Conservation (phyloP, 1,140 invertebrate species). For the Hestina assimilis region DNA sequence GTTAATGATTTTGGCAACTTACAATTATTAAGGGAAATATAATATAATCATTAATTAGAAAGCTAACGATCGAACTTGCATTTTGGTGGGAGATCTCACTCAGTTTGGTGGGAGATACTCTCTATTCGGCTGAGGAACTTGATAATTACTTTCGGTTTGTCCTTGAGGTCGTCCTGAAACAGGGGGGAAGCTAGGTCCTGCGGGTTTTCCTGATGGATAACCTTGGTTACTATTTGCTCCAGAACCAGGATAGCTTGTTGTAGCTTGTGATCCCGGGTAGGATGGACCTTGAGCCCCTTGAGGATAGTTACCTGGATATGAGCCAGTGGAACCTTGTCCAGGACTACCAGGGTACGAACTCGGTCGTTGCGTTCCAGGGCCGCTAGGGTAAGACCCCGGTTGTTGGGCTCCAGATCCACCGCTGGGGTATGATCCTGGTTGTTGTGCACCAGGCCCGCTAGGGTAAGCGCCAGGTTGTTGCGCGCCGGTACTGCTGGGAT, state of each 20-base stretch:
- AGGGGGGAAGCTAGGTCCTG: conserved; percentile 59
- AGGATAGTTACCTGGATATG: conserved; percentile 42
- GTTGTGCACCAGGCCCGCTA: conserved; percentile 51
- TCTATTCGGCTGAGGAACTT: conserved; percentile 71
- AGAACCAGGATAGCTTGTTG: conserved; percentile 55
- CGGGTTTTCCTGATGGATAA: conserved; percentile 71
- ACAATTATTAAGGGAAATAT: conserved; percentile 3
- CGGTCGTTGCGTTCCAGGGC: conserved; percentile 49
- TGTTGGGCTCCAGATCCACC: conserved; percentile 45
- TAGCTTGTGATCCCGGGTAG: conserved; percentile 54
- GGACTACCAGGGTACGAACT: conserved; percentile 6
- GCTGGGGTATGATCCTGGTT: conserved; percentile 63
- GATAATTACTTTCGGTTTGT: conserved; percentile 28
- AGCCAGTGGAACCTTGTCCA: conserved; percentile 29
- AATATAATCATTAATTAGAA: conserved; percentile 34
- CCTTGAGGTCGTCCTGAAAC: conserved; percentile 40
- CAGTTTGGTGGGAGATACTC: conserved; percentile 80
- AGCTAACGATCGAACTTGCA: too few species aligned
- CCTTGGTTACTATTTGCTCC: conserved; percentile 50
- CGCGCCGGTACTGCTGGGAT: conserved; percentile 69
- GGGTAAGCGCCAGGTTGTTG: conserved; percentile 65
- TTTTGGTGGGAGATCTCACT: conserved; percentile 15
- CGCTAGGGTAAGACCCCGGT: conserved; percentile 69
- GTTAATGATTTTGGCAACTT: conserved; percentile 13
- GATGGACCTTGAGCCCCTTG: background rate